Conservation (phyloP, 2,888 invertebrate species). For the Coelogynopora nodosa region DNA sequence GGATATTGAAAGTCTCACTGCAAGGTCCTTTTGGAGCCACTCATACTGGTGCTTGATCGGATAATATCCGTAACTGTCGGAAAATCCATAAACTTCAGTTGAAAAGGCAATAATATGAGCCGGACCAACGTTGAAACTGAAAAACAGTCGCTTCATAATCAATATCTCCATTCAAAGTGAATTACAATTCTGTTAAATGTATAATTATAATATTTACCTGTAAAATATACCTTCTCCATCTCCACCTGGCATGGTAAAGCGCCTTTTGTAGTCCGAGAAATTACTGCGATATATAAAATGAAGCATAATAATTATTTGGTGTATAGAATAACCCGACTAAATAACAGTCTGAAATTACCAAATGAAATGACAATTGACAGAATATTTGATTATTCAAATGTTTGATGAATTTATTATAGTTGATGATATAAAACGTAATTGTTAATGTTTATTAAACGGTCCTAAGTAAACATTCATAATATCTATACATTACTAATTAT, state of each 20-base stretch:
- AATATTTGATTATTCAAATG: not conserved
- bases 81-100: not conserved
- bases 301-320: no score
- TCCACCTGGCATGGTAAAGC: slow-evolving; percentile 82
- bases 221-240: slow-evolving; percentile 62
- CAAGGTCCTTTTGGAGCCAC: not conserved
- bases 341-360: not conserved
- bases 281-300: slow-evolving; percentile 67
- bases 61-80: not conserved
- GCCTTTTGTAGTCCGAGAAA: slow-evolving; percentile 81
- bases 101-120: slow-evolving; percentile 23
- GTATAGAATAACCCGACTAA: not conserved
- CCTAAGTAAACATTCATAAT: no score
- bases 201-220: not conserved
- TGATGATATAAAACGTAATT: no score
- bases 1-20: no score
- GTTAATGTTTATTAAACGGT: not conserved
- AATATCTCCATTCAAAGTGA: no score
- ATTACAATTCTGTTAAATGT: no score
- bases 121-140: slow-evolving; percentile 12
- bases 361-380: not conserved
- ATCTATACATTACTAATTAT: no score
- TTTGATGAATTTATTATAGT: no score
- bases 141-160: no score
- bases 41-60: not conserved